Conservation (phyloP, 1,140 invertebrate species). For the Halictus rubicundus region DNA sequence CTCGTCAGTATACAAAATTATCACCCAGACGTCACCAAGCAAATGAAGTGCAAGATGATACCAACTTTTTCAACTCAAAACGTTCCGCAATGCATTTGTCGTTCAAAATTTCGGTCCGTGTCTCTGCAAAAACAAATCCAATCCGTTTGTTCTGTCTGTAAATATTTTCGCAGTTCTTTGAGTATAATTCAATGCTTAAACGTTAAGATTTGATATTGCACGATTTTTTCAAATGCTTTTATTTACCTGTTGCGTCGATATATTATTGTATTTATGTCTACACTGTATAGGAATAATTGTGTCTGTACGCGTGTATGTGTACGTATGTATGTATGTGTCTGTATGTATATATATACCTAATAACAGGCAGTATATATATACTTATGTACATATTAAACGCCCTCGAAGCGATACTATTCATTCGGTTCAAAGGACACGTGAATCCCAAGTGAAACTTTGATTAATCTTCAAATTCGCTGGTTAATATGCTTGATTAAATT, state of each 20-base stretch:
- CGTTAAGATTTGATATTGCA: constrained; percentile 60
- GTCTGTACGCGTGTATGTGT: constrained; percentile 46
- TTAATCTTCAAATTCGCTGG: background rate
- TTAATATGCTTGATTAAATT: background rate
- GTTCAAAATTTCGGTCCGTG: background rate
- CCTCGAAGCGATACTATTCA: constrained; percentile 50
- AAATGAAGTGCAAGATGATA: constrained; percentile 27
- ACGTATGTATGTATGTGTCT: constrained; percentile 44
- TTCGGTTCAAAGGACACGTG: constrained; percentile 44
- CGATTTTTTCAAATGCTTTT: constrained; percentile 46
- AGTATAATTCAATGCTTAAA: constrained; percentile 54
- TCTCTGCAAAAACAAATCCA: constrained; percentile 17
- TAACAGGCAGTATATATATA: constrained; percentile 52
- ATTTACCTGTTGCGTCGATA: constrained; percentile 46
- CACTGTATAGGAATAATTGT: constrained; percentile 61
- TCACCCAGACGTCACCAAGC: constrained; percentile 37
- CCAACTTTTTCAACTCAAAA: constrained; percentile 14
- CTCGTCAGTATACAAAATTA: constrained; percentile 57
- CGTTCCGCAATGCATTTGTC: background rate
- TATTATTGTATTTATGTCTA: constrained; percentile 50
- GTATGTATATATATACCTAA: constrained; percentile 31
- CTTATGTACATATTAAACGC: constrained; percentile 57
- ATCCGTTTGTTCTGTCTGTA: constrained; percentile 23
- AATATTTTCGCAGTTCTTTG: constrained; percentile 21
- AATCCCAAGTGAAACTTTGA: constrained; percentile 9